Percentiles rank a stretch among this genome's conserved stretches.
Conservation (phyloP, 2,113 vertebrate genomes). For the Calidris pygmaea region DNA sequence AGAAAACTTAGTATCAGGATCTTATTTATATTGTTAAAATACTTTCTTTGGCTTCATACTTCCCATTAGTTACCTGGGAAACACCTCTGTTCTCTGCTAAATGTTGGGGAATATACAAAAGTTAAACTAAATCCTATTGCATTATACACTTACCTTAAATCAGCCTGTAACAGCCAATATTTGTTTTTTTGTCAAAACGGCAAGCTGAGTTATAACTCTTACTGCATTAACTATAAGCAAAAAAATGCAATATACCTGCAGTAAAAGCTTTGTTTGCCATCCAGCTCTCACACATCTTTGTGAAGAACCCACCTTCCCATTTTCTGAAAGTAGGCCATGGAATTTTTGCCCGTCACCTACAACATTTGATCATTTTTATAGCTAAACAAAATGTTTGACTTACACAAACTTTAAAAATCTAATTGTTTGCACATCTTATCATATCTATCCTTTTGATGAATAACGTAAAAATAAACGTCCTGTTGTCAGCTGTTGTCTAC, state of each 20-base stretch:
- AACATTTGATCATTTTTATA: constrained; percentile 25
- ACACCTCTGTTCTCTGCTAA: not conserved
- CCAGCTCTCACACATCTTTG: not conserved
- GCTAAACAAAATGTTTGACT: constrained; percentile 10
- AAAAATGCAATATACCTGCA: not conserved
- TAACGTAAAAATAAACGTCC: not conserved
- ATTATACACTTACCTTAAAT: not conserved
- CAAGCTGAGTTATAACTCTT: not conserved
- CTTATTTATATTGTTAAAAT: not conserved
- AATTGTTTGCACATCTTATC: not conserved
- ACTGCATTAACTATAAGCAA: not conserved
- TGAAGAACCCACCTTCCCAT: not conserved
- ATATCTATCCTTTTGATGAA: not conserved
- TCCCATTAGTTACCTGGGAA: not conserved
- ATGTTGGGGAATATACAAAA: not conserved
- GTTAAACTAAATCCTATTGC: not conserved
- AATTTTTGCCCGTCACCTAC: not conserved
- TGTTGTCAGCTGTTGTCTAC: not conserved
- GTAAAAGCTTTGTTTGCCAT: not conserved
- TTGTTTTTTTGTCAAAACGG: not conserved
- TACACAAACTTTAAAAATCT: not conserved
- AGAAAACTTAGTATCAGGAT: not conserved
- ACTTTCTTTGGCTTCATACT: not conserved
- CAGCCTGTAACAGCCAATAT: not conserved
- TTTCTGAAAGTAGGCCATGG: not conserved